Evolutionary conservation across 2,113 vertebrate species (phyloP), one percentile per base, ranked within the genome.

Genomic region (Oreochromis spilurus): DNA sequence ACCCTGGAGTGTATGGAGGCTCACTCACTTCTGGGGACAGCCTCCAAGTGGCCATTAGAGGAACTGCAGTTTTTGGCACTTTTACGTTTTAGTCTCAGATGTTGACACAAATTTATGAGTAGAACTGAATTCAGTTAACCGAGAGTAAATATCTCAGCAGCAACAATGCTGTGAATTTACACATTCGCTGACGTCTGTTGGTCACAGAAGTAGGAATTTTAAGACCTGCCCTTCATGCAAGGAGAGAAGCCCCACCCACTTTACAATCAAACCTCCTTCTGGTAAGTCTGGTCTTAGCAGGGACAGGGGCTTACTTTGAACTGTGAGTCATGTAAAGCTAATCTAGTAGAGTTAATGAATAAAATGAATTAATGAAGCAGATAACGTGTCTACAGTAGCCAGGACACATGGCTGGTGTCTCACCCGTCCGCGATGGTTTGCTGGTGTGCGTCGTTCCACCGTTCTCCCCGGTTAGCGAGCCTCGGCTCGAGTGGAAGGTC

Each of bases 401-500:
- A 24, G 38, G 21, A 43, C n/a, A 45, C 14, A 17, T 7, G 70
- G 4, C 24, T 31, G 13, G 10, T 0, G 5, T 29, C 85, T 96
- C 88, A 99, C 99, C 99, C 38, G 96, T 95, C 50, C 98, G 96
- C 5, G 90, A 88, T n/a, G 72, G 72, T 97, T 98, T 99, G 96
- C 97, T 93, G 83, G 96, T 93, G 9, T 97, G 96, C 0, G 97
- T 93, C 80, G 97, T 95, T 84, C 97, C 98, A 90, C 98, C 98
- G 87, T 98, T 98, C 90, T 99, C 99, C 26, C 99, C 98, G 4
- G 97, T 97, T 86, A 99, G 96, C 0, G 98, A 99, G 7, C 98
- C 98, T 13, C 98, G 93, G 87, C 98, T 99, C 24, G 98, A 99
- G 96, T 99, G 98, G 94, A 98, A 98, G 50, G 98, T 97, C 4